These are phyloP conservation scores for Xiphorhynchus erythropygius DNA, from an alignment of 2,797 vertebrate genomes.

Conservation along the genomic window DNA sequence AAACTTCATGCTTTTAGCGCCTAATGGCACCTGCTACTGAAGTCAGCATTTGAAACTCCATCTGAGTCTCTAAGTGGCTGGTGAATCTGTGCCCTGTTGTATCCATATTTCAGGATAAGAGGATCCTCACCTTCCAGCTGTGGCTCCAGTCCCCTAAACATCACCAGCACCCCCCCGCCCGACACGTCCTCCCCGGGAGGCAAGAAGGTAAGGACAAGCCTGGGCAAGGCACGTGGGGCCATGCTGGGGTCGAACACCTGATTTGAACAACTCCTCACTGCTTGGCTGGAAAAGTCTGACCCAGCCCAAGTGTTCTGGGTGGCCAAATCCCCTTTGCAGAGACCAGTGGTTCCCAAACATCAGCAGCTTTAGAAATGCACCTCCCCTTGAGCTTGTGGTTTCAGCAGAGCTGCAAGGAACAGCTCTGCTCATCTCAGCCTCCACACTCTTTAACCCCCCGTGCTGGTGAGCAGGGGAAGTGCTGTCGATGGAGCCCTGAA, in stretches of 20 bases:
- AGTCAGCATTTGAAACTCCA: not conserved
- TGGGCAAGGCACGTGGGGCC: rapidly evolving
- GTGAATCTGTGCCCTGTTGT: not conserved
- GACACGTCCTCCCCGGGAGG: constrained; percentile 92
- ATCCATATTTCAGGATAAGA: constrained; percentile 82
- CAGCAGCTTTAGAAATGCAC: not conserved
- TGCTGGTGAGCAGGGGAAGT: not conserved
- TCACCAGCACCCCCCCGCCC: constrained; percentile 94
- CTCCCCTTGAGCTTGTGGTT: not conserved
- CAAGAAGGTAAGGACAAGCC: constrained; percentile 86
- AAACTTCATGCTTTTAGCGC: not conserved
- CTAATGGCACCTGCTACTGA: not conserved
- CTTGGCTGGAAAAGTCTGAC: not conserved
- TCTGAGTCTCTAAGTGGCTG: not conserved
- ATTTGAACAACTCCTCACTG: not conserved
- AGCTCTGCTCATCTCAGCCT: not conserved
- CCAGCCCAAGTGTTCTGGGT: not conserved
- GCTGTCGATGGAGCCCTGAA: not conserved
- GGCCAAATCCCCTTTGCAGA: not conserved
- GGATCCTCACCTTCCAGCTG: constrained; percentile 97
- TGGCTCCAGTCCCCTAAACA: constrained; percentile 94
- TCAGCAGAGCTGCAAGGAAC: not conserved
- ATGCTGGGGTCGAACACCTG: rapidly evolving
- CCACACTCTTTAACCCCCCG: not conserved
- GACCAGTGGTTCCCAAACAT: not conserved